Conservation (phyloP, 1,140 invertebrate genomes). For the Nomia melanderi region DNA sequence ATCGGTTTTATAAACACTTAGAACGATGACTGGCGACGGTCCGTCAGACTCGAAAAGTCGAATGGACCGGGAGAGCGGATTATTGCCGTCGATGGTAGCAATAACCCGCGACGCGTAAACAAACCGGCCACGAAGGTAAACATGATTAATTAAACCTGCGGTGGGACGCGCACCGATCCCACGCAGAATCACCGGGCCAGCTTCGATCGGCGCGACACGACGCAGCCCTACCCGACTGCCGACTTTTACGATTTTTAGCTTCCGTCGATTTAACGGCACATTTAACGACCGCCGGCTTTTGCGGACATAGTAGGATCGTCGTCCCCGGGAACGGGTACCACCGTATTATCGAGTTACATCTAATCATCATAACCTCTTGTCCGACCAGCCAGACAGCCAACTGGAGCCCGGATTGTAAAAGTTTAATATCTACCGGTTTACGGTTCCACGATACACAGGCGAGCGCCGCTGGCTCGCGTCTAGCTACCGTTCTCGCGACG, state of each 20-base stretch:
- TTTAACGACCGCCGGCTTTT: slow-evolving; percentile 74
- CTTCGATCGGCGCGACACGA: slow-evolving; percentile 27
- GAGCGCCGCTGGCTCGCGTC: slow-evolving; percentile 7
- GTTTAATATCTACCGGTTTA: slow-evolving; percentile 80
- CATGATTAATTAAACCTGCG: slow-evolving; percentile 39
- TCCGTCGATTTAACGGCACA: slow-evolving; percentile 78
- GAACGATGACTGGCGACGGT: not conserved
- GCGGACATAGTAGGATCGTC: slow-evolving; percentile 61
- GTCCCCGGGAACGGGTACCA: slow-evolving; percentile 38
- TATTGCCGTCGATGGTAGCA: not conserved
- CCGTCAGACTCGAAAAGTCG: not conserved
- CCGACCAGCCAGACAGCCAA: slow-evolving; percentile 65
- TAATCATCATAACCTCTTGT: slow-evolving; percentile 81
- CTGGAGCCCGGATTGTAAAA: slow-evolving; percentile 77
- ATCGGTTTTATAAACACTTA: not conserved
- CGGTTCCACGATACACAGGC: slow-evolving; percentile 73
- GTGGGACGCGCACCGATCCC: slow-evolving; percentile 2
- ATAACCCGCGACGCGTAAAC: slow-evolving; percentile 17
- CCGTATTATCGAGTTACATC: slow-evolving; percentile 80
- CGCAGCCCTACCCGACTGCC: slow-evolving; percentile 16
- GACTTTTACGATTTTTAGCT: slow-evolving; percentile 76
- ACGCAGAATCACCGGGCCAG: not conserved
- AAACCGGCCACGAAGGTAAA: slow-evolving; percentile 18
- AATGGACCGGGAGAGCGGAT: not conserved
- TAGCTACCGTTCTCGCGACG: slow-evolving; percentile 23